Conservation (phyloP, 1,140 invertebrate genomes). For the Bicyclus anynana region DNA sequence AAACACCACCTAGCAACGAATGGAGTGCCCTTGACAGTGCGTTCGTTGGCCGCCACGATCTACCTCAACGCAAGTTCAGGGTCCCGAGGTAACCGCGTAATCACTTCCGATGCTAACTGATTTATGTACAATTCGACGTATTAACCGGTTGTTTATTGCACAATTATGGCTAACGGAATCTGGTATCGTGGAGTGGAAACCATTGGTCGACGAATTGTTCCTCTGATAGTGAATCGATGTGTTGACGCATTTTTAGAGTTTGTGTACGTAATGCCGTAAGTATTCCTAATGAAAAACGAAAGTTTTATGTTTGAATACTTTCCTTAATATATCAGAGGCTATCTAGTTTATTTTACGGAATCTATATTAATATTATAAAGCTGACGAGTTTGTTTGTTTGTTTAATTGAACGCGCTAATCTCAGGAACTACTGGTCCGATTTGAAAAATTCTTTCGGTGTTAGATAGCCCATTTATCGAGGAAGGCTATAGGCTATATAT, state of each 20-base stretch:
- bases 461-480: too few species aligned
- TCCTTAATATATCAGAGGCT: too few species aligned
- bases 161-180: constrained; percentile 15
- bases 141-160: constrained; percentile 25
- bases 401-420: too few species aligned
- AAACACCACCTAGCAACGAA: neutral
- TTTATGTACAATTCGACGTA: constrained; percentile 24
- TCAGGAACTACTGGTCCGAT: too few species aligned
- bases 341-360: too few species aligned
- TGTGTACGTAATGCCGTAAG: neutral
- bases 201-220: neutral
- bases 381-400: too few species aligned
- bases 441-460: too few species aligned
- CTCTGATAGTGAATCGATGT: neutral
- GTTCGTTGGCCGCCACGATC: constrained; percentile 49
- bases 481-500: too few species aligned
- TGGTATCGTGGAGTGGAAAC: neutral
- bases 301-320: neutral
- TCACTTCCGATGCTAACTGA: constrained; percentile 38
- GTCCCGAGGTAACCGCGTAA: constrained; percentile 30
- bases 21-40: neutral
- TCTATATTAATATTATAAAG: too few species aligned
- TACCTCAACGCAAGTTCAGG: constrained; percentile 47
- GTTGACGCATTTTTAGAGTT: neutral
- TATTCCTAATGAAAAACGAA: neutral